phyloP scores from a whole-genome alignment of 2,888 invertebrate species.

The Thyatira batis region DNA sequence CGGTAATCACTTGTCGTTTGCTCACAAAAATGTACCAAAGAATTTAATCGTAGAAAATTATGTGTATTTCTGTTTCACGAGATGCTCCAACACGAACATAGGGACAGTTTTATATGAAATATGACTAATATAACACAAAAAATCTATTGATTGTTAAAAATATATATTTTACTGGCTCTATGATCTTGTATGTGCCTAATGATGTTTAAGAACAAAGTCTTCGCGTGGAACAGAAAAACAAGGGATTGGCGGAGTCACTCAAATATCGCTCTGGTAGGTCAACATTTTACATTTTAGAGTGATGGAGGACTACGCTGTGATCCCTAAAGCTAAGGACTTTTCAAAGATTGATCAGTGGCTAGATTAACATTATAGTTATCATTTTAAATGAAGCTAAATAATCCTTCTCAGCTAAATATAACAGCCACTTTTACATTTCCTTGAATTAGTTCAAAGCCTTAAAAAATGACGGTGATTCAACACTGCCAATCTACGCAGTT shows the following conservation, averaged over 20 bases:
- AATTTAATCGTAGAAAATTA: constrained; percentile 58
- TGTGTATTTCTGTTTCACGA: constrained; percentile 30
- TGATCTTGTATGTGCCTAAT: constrained; percentile 9
- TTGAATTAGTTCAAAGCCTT: constrained; percentile 6
- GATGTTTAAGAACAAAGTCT: constrained; percentile 18
- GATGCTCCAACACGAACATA: constrained; percentile 12
- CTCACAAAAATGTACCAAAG: constrained; percentile 81
- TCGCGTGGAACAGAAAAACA: constrained; percentile 8
- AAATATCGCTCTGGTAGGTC: constrained; percentile 17
- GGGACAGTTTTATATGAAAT: constrained; percentile 20
- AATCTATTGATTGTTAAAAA: constrained; percentile 4
- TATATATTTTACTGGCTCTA: constrained; percentile 11
- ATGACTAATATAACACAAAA: constrained; percentile 8
- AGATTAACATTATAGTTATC: not conserved
- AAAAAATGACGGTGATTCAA: not conserved
- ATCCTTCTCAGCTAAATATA: too few relatives aligned
- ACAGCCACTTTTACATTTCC: not conserved
- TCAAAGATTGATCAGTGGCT: not conserved
- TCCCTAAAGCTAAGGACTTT: not conserved
- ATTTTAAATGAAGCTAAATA: too few relatives aligned
- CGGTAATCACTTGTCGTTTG: constrained; percentile 62
- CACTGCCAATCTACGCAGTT: constrained; percentile 36
- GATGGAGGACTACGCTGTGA: not conserved
- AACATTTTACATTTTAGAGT: constrained; percentile 7
- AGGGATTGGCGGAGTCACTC: constrained; percentile 17